Base-by-base conservation (phyloP, 2,888 invertebrate genomes). In the Catocala nupta region DNA sequence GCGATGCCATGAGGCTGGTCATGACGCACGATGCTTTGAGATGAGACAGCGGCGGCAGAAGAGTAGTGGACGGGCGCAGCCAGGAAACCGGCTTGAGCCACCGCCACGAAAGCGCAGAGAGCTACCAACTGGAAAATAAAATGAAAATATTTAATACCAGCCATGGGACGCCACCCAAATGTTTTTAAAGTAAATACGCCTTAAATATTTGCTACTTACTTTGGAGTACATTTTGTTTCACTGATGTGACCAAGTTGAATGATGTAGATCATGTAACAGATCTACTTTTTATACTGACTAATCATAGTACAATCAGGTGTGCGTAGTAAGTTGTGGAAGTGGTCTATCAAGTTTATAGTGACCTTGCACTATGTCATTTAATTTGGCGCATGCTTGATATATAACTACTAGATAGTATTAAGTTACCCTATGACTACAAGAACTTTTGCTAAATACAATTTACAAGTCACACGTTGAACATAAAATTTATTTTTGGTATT, bases 51-150 rank as follows among this genome's bases (percentile, higher is more conserved):
- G 5, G 75, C 77, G 25, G 88, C 85, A 0, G 81, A 62, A 0
- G 86, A 83, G 75, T 86, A 86, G 74, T 89, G 88, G n/a, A 62
- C 77, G 13, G 95, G 62, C 75, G 65, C 91, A 10, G 58, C 61
- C 68, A 52, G 39, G 54, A 63, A 55, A 69, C 65, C 61, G 59
- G 62, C 59, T 55, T 70, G 60, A 65, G 64, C 51, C 45, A 56
- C 47, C 53, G 51, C 64, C 62, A 58, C 59, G 25, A 47, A 44
- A 50, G 49, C 54, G 54, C 54, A 63, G 5, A 63, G 36, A 54
- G 77, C 75, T 65, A 88, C 71, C 33, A 87, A 54, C 87, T 81
- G 75, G 13, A 73, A 81, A 54, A 34, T 5, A 44, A 33, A 16
- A 50, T 42, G 45, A 44, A 12, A 48, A 36, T n/a, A 36, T 7